phyloP scores from a whole-genome alignment of 37 sponge, comb jelly and placozoan genomes.

The Amphimedon queenslandica region DNA sequence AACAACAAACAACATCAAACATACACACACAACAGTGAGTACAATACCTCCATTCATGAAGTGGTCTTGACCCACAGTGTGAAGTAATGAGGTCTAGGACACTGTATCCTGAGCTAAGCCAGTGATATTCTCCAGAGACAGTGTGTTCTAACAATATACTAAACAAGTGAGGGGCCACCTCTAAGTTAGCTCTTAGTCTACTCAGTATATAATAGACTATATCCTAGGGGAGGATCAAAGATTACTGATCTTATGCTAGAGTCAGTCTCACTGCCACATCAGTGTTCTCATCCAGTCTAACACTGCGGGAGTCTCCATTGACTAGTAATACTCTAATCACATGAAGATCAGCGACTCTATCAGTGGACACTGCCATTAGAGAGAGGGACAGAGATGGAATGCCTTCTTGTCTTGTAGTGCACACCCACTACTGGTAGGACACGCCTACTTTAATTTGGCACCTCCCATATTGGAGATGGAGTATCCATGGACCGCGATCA shows the following conservation, averaged over 20 bases:
- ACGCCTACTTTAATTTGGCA: too few species aligned
- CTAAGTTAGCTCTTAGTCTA: constrained; percentile 61
- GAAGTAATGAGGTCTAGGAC: constrained; percentile 26
- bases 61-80: constrained; percentile 22
- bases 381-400: too few species aligned
- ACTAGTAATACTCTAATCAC: constrained; percentile 65
- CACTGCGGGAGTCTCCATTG: constrained; percentile 68
- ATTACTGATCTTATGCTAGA: not conserved
- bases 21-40: too few species aligned
- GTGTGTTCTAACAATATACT: constrained; percentile 40
- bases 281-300: constrained; percentile 43
- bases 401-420: too few species aligned
- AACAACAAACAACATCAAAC: too few species aligned
- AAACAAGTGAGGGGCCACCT: constrained; percentile 39
- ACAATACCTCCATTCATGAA: constrained; percentile 58
- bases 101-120: constrained; percentile 64
- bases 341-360: too few species aligned
- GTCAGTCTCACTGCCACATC: constrained; percentile 65
- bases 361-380: too few species aligned
- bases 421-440: too few species aligned
- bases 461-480: too few species aligned
- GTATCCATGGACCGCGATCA: too few species aligned
- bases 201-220: constrained; percentile 45
- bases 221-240: constrained; percentile 18
- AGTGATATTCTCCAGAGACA: constrained; percentile 48